Percentiles rank a stretch among this genome's conserved stretches.
Conservation (phyloP, 2,797 vertebrate species). For the Synaphobranchus kaupii region DNA sequence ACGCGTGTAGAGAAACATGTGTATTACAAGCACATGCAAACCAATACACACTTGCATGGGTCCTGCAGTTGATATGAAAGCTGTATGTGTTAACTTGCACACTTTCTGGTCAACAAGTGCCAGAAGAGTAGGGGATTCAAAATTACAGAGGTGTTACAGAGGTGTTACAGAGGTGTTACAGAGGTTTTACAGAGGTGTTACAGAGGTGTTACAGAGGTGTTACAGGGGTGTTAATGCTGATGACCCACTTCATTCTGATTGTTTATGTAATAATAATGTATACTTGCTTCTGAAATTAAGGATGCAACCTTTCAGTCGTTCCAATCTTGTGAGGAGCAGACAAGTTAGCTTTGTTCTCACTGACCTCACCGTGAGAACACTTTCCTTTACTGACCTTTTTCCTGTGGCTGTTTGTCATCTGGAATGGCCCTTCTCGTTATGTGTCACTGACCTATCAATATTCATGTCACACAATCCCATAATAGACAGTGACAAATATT, state of each 20-base stretch:
- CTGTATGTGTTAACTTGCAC: neutral
- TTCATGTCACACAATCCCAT: neutral
- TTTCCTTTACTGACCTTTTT: neutral
- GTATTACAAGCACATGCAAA: neutral
- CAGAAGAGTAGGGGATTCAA: neutral
- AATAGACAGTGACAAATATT: neutral
- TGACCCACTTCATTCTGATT: neutral
- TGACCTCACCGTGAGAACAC: slow-evolving; percentile 11
- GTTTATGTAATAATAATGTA: neutral
- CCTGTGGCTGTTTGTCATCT: neutral
- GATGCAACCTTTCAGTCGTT: slow-evolving; percentile 1
- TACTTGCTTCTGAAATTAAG: slow-evolving; percentile 1
- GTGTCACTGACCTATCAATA: neutral
- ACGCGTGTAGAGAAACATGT: neutral
- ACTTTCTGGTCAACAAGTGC: neutral
- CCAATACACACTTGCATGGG: neutral
- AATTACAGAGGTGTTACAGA: neutral
- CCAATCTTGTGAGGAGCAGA: no score
- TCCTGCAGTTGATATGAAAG: neutral
- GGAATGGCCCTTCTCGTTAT: neutral
- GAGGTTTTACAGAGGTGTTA: no score
- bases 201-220: no score
- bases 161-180: no score
- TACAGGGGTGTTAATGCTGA: neutral
- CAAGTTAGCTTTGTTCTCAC: neutral